Evolutionary conservation across 1,140 invertebrate species (phyloP).

Genomic region (Neodiprion fabricii): DNA sequence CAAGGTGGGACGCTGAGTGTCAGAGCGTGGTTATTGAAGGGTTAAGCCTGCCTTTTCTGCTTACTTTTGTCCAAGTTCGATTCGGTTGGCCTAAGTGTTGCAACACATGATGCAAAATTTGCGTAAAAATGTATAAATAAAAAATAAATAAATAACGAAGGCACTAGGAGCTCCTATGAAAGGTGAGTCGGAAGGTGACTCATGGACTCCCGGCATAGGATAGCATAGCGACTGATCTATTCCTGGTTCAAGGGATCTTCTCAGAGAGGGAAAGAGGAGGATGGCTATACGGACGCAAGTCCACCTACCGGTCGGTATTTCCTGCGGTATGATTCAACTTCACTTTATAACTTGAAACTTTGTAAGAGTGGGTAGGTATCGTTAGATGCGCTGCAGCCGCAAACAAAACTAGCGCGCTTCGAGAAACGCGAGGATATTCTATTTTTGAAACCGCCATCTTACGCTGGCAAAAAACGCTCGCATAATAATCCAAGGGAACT

Average conservation of each 20-base stretch:
- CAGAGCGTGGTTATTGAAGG: no score
- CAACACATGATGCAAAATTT: not conserved
- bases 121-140: not conserved
- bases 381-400: no score
- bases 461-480: no score
- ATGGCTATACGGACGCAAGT: not conserved
- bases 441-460: no score
- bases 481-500: no score
- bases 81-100: not conserved
- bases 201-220: conserved; percentile 42
- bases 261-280: conserved; percentile 13
- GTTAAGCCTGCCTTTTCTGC: no score
- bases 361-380: no score
- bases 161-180: conserved; percentile 34
- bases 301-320: not conserved
- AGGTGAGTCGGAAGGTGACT: conserved; percentile 49
- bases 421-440: no score
- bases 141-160: conserved; percentile 11
- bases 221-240: conserved; percentile 46
- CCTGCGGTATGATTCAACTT: not conserved
- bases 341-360: not conserved
- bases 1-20: no score
- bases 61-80: no score
- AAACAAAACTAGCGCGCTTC: no score
- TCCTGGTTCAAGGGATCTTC: conserved; percentile 36